Evolutionary conservation across 2,888 invertebrate species (phyloP).

Genomic region (Omphaloscelis lunosa): DNA sequence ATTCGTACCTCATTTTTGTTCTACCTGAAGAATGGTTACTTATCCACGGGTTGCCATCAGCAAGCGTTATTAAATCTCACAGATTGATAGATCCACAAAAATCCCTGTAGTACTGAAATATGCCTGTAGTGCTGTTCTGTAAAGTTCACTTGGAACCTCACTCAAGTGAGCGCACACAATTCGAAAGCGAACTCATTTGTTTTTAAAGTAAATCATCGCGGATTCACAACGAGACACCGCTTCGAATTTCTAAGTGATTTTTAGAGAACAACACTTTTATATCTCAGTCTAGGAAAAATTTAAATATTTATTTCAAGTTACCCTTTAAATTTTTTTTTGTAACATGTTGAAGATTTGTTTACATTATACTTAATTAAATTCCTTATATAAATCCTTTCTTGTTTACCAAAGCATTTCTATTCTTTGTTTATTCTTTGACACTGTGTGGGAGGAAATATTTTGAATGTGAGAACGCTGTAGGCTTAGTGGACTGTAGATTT

Average conservation of each 20-base stretch:
- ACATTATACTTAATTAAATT: background rate
- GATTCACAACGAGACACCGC: background rate
- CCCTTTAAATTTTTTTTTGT: background rate
- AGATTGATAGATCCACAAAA: no score
- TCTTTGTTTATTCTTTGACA: background rate
- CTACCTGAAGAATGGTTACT: no score
- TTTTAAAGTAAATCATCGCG: background rate
- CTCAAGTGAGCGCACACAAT: slow-evolving; percentile 1
- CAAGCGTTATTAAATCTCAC: no score
- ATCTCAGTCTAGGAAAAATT: background rate
- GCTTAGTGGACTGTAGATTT: no score
- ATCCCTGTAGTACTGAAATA: no score
- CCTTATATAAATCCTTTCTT: background rate
- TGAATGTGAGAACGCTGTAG: no score
- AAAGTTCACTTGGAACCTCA: background rate
- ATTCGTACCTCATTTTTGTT: no score
- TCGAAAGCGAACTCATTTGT: background rate
- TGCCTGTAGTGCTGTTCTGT: background rate
- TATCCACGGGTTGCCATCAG: no score
- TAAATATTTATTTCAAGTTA: background rate
- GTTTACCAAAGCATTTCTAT: background rate
- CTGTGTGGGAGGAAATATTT: background rate
- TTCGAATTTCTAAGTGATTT: background rate
- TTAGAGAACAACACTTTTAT: background rate
- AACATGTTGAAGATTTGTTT: background rate